phyloP scores from a whole-genome alignment of 2,888 invertebrate genomes.

The Ichneumon xanthorius region DNA sequence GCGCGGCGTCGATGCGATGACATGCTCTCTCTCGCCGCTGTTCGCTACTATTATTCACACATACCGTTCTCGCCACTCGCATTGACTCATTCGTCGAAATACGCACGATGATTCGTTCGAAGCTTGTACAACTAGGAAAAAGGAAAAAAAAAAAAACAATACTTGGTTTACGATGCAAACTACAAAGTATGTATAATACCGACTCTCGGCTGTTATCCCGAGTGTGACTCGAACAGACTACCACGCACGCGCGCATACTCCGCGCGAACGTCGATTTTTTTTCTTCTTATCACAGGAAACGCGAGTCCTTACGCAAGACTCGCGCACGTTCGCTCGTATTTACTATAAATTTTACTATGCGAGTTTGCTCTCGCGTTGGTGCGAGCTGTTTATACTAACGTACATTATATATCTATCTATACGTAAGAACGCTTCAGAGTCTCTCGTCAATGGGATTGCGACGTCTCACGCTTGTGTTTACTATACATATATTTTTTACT shows the following conservation, averaged over 20 bases:
- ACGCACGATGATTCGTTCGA: conserved; percentile 38
- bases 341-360: conserved; percentile 35
- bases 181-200: background rate
- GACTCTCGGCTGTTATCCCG: conserved; percentile 1
- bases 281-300: conserved; percentile 62
- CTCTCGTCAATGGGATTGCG: conserved; percentile 20
- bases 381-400: background rate
- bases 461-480: background rate
- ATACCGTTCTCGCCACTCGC: conserved; percentile 4
- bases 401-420: conserved; percentile 4
- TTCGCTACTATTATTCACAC: conserved; percentile 9
- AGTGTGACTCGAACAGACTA: conserved; percentile 33
- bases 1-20: background rate
- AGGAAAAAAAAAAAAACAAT: conserved; percentile 23
- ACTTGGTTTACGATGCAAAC: conserved; percentile 1
- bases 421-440: background rate
- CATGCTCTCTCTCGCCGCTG: background rate
- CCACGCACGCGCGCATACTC: background rate
- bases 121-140: conserved; percentile 5
- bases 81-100: conserved; percentile 50
- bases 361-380: background rate
- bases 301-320: conserved; percentile 57
- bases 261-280: conserved; percentile 51
- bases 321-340: conserved; percentile 18
- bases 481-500: background rate